phyloP scores from a whole-genome alignment of 2,888 invertebrate genomes.

The Tetragonisca angustula region DNA sequence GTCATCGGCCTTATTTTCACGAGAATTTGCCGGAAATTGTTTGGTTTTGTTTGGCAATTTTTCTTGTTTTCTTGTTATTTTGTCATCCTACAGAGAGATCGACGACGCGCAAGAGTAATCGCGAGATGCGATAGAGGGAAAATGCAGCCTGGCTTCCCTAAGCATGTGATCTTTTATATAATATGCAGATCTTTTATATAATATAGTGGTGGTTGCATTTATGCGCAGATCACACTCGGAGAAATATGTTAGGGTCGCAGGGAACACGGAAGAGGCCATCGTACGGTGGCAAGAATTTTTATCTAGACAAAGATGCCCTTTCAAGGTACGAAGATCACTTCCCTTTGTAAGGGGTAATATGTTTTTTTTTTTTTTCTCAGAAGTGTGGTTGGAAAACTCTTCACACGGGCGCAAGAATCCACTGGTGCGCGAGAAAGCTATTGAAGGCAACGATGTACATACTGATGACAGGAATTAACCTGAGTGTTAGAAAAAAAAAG shows the following conservation, averaged over 20 bases:
- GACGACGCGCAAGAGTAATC: not conserved
- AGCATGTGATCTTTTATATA: not conserved
- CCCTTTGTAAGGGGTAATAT: conserved; percentile 22
- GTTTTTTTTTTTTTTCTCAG: conserved; percentile 35
- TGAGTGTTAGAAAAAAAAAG: conserved; percentile 1
- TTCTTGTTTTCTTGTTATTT: not conserved
- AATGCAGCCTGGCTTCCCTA: no score
- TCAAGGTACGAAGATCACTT: conserved; percentile 22
- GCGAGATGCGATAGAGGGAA: not conserved
- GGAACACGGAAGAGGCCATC: conserved; percentile 11
- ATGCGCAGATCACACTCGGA: not conserved
- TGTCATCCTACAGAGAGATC: not conserved
- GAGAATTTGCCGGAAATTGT: not conserved
- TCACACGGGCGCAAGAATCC: conserved; percentile 18
- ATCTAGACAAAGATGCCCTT: not conserved
- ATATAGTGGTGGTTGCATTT: not conserved
- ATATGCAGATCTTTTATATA: no score
- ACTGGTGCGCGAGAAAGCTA: not conserved
- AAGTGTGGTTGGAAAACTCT: conserved; percentile 22
- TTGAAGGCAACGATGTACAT: conserved; percentile 28
- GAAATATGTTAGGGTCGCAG: not conserved
- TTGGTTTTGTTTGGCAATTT: not conserved
- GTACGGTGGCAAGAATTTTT: not conserved
- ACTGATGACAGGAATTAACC: conserved; percentile 31
- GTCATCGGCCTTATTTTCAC: not conserved